A percentile compares a stretch with the other conserved stretches of the same genome.
These are phyloP conservation scores for Anastatus disparis DNA, from an alignment of 1,140 invertebrate genomes.

Conservation along the genomic window DNA sequence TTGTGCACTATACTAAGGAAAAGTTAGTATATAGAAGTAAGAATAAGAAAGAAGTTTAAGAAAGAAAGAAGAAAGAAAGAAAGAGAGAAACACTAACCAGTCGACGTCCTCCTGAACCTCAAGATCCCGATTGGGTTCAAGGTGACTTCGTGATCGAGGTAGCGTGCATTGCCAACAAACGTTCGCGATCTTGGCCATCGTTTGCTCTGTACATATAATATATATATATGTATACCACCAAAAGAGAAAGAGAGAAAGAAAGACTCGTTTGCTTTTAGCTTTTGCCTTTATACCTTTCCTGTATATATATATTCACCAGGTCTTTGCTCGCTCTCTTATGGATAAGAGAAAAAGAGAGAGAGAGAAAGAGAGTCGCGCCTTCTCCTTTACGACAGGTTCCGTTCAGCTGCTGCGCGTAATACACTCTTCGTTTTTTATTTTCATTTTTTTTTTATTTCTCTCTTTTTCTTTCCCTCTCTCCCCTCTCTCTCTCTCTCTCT, in stretches of 20 bases:
- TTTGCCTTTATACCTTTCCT: too few relatives aligned
- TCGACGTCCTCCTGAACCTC: conserved; percentile 39
- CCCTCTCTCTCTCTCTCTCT: background rate
- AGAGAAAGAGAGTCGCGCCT: too few relatives aligned
- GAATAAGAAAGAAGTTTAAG: background rate
- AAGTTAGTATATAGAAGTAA: too few relatives aligned
- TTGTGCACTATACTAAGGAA: background rate
- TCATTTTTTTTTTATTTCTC: background rate
- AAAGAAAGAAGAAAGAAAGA: background rate
- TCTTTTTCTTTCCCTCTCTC: background rate
- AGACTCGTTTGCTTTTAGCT: too few relatives aligned
- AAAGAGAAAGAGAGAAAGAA: too few relatives aligned
- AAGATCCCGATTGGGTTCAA: conserved; percentile 48
- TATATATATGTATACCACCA: too few relatives aligned
- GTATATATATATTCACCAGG: too few relatives aligned
- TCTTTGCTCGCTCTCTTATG: too few relatives aligned
- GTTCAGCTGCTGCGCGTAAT: conserved; percentile 36
- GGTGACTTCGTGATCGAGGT: conserved; percentile 50
- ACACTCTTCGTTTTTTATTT: background rate
- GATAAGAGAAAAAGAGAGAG: too few relatives aligned
- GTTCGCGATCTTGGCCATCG: conserved; percentile 33
- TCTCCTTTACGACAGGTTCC: conserved; percentile 41
- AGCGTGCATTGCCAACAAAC: conserved; percentile 27
- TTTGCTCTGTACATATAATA: too few relatives aligned
- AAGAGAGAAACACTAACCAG: background rate